A percentile compares a stretch with the other conserved stretches of the same genome.
These are phyloP conservation scores for Papilio xuthus DNA, from an alignment of 1,140 invertebrate species.

Conservation along the genomic window DNA sequence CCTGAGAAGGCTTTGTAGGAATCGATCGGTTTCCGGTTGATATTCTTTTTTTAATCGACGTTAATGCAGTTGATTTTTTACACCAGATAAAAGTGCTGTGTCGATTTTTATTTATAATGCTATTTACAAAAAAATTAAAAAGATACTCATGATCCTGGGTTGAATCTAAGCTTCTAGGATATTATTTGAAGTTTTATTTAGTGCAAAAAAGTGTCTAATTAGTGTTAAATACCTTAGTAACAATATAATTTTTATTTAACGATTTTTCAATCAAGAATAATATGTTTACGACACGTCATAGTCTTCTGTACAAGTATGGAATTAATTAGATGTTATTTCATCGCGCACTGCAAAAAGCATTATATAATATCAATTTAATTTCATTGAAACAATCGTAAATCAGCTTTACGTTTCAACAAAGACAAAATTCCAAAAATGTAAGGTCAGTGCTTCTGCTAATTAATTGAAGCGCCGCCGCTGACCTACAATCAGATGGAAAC, in stretches of 20 bases:
- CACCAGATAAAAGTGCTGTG: slow-evolving; percentile 18
- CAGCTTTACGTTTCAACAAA: slow-evolving; percentile 12
- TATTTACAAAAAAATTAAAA: too few relatives aligned
- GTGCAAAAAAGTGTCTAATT: too few relatives aligned
- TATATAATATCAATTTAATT: neutral
- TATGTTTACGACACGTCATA: too few relatives aligned
- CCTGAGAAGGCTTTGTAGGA: slow-evolving; percentile 15
- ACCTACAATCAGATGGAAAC: slow-evolving; percentile 53
- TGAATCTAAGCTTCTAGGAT: too few relatives aligned
- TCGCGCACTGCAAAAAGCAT: neutral
- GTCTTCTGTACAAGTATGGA: neutral
- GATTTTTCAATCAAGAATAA: too few relatives aligned
- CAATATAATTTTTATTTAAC: too few relatives aligned
- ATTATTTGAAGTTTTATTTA: too few relatives aligned
- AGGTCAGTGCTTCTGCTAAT: slow-evolving; percentile 45
- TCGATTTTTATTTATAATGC: neutral
- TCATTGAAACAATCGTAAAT: neutral
- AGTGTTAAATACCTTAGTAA: too few relatives aligned
- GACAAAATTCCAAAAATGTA: slow-evolving; percentile 31
- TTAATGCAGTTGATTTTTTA: slow-evolving; percentile 18
- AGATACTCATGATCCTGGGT: too few relatives aligned
- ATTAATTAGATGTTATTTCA: neutral
- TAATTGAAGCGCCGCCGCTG: slow-evolving; percentile 49
- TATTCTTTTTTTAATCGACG: slow-evolving; percentile 21
- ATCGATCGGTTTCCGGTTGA: slow-evolving; percentile 22